Base-by-base conservation (phyloP, 2,888 invertebrate genomes). In the Cryptus armator region DNA sequence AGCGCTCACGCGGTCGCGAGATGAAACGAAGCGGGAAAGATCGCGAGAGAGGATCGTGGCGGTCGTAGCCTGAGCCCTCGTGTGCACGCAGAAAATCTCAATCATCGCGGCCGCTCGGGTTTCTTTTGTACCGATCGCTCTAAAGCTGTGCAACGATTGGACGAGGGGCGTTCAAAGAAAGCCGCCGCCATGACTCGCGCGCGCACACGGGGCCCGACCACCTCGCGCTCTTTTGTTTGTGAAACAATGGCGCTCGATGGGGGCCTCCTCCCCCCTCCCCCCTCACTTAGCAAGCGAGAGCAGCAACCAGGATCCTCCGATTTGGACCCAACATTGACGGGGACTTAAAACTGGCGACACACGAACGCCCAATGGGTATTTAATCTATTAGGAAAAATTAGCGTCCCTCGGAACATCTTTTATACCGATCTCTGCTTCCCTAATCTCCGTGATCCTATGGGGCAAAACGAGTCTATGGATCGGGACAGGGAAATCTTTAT, bases 121-220 rank as follows among this genome's bases (percentile, higher is more conserved):
- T 92, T 92, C 92, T 92, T 92, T 92, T 89, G 89, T 91, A 90
- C 89, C 88, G 89, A 89, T 90, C 86, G 74, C 89, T 90, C 91
- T 90, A 91, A 92, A 91, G 88, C 87, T 87, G 89, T 77, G 87
- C 90, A 87, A 85, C 88, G 90, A 93, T 93, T 93, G 93, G 93
- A 87, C 90, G 88, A 91, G 92, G 93, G 92, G 91, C 92, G 93
- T 92, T 92, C 93, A 93, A 93, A 93, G 93, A 90, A 86, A 88
- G 91, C 93, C 93, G 93, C 93, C 93, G 93, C 93, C 93, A 93
- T 93, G 93, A 93, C 93, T 92, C 90, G 93, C 92, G 91, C 84
- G 79, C 85, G 82, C 77, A 74, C 86, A 71, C 82, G 71, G 75
- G 71, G 74, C 82, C 75, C 79, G 79, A 89, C 91, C 89, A 89